Percentiles rank a stretch among this genome's conserved stretches.
These are phyloP conservation scores for Callospermophilus lateralis DNA, from an alignment of 2,113 vertebrate genomes.

Conservation along the genomic window DNA sequence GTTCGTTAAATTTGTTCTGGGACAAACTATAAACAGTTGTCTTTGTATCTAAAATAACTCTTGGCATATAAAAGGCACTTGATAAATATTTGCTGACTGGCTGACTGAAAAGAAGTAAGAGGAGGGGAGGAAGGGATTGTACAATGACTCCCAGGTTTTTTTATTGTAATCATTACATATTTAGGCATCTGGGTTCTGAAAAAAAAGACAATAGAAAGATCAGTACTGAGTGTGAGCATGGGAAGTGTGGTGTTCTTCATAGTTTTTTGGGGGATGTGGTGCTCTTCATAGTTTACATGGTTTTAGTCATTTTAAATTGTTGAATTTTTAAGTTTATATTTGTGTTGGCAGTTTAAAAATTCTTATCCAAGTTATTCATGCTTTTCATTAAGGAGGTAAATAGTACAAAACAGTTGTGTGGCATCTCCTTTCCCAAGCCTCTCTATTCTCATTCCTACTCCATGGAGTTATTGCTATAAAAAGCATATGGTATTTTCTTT, in stretches of 20 bases:
- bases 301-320: constrained; percentile 39
- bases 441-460: not conserved
- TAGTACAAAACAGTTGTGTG: not conserved
- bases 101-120: not conserved
- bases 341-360: constrained; percentile 32
- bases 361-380: not conserved
- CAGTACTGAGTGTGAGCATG: not conserved
- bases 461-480: constrained; percentile 15
- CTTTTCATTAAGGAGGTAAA: constrained; percentile 1
- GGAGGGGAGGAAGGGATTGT: not conserved
- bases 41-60: constrained; percentile 50
- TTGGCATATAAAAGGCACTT: constrained; percentile 12
- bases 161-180: too few relatives aligned
- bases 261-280: not conserved
- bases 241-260: constrained; percentile 24
- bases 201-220: constrained; percentile 37
- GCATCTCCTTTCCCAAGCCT: not conserved
- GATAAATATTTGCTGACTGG: constrained; percentile 38
- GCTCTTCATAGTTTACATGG: constrained; percentile 53
- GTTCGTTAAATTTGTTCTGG: constrained; percentile 41
- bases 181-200: not conserved
- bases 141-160: not conserved
- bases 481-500: not conserved
- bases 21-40: not conserved
- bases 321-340: constrained; percentile 49